Base-by-base conservation (phyloP, 2,888 invertebrate species). In the Spisula subtruncata region DNA sequence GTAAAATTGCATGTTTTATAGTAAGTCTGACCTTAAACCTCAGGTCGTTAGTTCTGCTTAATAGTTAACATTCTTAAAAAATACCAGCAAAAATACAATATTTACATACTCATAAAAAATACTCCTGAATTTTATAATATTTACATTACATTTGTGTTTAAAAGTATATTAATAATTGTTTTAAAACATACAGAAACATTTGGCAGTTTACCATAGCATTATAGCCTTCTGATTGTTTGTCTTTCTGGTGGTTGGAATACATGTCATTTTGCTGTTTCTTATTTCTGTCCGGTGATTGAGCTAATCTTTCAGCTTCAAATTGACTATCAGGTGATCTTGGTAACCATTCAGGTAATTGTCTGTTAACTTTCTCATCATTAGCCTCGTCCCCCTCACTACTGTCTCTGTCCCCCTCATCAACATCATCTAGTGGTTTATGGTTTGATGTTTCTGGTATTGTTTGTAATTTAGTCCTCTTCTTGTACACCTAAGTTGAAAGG, bases 371-470 rank as follows among this genome's bases (percentile, higher is more conserved):
- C 0, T 75, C 16, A 35, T 29, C 35, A 14, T 29, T 32, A 18
- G 16, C 35, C 16, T 75, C 75, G 10, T 75, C 75, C 4, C 25
- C 71, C 10, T 10, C 32, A 32, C 35, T 35, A 10, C 60, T 60
- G 4, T 32, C 16, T 5, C 18, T 32, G 0, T 75, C 75, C 16
- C 32, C 75, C 18, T 75, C 75, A 32, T 75, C 12, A 4, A 2
- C 32, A 32, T 35, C 75, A 0, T 75, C 32, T 5, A 1, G 5
- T 75, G 32, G 75, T 16, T 75, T 75, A 75, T 35, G 29, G 14
- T 16, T 32, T 16, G 75, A 32, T 75, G 75, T 32, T 46, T 88
- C 88, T 35, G 84, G 84, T 60, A 88, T 84, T 14, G 84, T 80
- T 60, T 84, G 83, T 54, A 51, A 54, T 54, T 82, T 48, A 10